Evolutionary conservation across 2,113 vertebrate species (phyloP).

Genomic region (Pristiophorus japonicus): DNA sequence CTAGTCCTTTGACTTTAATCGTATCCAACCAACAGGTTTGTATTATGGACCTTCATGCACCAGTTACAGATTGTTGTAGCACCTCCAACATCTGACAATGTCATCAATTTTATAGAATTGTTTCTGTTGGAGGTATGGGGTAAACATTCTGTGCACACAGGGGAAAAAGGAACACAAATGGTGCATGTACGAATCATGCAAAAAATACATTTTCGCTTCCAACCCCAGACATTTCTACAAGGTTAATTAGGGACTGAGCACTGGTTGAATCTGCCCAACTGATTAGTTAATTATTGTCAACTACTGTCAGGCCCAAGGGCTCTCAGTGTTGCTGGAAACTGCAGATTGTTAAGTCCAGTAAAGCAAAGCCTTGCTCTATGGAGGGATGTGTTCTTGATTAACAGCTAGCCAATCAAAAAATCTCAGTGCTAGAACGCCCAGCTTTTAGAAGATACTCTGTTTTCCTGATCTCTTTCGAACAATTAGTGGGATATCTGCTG

Average conservation of each 20-base stretch:
- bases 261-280: neutral
- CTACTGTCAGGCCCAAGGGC: neutral
- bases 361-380: neutral
- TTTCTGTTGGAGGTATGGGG: neutral
- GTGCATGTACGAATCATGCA: neutral
- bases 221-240: neutral
- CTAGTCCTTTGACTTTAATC: neutral
- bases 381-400: neutral
- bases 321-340: neutral
- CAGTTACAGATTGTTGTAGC: neutral
- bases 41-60: neutral
- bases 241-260: neutral
- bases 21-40: neutral
- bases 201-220: neutral
- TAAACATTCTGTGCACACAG: neutral
- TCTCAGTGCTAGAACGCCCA: neutral
- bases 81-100: neutral
- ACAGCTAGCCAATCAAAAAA: neutral
- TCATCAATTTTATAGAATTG: neutral
- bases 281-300: constrained; percentile 9
- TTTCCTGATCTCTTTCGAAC: neutral
- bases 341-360: neutral
- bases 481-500: neutral
- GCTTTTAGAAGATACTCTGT: neutral
- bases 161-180: neutral